These are phyloP conservation scores for Sylvilagus bachmani DNA, from an alignment of 2,113 vertebrate genomes.

Conservation along the genomic window DNA sequence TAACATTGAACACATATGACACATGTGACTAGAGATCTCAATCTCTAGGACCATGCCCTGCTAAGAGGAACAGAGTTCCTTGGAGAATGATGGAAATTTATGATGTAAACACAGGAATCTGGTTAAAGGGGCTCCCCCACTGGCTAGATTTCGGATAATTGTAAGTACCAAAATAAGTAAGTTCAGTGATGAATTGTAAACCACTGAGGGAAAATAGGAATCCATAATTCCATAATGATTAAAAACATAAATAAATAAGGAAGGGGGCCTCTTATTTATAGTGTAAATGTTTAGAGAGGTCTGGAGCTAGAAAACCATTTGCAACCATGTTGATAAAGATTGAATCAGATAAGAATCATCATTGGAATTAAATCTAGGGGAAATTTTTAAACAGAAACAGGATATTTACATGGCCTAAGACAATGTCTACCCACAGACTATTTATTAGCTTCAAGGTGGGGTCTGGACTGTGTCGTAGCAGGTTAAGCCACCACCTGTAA, in stretches of 20 bases:
- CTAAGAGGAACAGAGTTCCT: not conserved
- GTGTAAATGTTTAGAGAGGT: not conserved
- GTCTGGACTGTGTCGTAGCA: too few relatives aligned
- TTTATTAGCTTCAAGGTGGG: not conserved
- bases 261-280: not conserved
- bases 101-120: not conserved
- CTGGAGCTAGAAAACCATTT: slow-evolving; percentile 5
- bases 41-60: not conserved
- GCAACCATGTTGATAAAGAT: not conserved
- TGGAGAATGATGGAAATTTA: not conserved
- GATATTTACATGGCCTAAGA: slow-evolving; percentile 29
- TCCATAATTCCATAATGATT: not conserved
- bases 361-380: not conserved
- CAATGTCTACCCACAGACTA: not conserved
- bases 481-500: too few relatives aligned
- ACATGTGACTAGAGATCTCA: not conserved
- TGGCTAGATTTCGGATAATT: not conserved
- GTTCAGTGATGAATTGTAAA: slow-evolving; percentile 19
- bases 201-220: not conserved
- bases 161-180: not conserved
- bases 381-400: slow-evolving; percentile 18
- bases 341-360: not conserved
- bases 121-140: not conserved
- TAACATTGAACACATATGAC: not conserved
- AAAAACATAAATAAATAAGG: not conserved